Evolutionary conservation across 2,888 invertebrate species (phyloP).

Genomic region (Abscondita cerata): DNA sequence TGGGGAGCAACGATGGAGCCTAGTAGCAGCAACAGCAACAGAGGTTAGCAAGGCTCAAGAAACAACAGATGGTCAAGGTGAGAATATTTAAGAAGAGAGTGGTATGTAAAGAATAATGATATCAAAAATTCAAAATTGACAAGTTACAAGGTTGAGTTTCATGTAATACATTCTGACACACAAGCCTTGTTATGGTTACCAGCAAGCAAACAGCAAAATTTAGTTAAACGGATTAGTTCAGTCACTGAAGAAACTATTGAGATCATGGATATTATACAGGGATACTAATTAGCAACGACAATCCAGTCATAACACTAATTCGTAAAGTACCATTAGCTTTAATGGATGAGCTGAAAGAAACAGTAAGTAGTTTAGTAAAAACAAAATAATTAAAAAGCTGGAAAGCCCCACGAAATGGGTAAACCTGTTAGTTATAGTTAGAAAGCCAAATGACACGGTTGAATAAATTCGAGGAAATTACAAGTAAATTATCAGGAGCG

Average conservation of each 20-base stretch:
- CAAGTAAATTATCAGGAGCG: background rate
- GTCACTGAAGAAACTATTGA: too few relatives aligned
- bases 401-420: slow-evolving; percentile 9
- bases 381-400: slow-evolving; percentile 32
- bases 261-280: background rate
- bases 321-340: slow-evolving; percentile 1
- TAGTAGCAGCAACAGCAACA: too few relatives aligned
- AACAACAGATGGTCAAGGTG: too few relatives aligned
- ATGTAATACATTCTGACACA: background rate
- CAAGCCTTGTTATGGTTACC: background rate
- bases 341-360: slow-evolving; percentile 2
- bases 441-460: background rate
- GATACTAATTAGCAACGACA: background rate
- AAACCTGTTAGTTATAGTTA: slow-evolving; percentile 2
- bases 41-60: too few relatives aligned
- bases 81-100: too few relatives aligned
- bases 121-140: too few relatives aligned
- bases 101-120: too few relatives aligned
- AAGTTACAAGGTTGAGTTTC: background rate
- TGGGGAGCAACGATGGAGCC: too few relatives aligned
- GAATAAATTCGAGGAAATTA: background rate
- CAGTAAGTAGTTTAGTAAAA: background rate
- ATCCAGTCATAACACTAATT: background rate
- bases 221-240: background rate
- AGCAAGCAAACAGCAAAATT: background rate